Percentiles rank a stretch among this genome's conserved stretches.
Conservation (phyloP, 2,113 vertebrate species). For the Isurus oxyrinchus region DNA sequence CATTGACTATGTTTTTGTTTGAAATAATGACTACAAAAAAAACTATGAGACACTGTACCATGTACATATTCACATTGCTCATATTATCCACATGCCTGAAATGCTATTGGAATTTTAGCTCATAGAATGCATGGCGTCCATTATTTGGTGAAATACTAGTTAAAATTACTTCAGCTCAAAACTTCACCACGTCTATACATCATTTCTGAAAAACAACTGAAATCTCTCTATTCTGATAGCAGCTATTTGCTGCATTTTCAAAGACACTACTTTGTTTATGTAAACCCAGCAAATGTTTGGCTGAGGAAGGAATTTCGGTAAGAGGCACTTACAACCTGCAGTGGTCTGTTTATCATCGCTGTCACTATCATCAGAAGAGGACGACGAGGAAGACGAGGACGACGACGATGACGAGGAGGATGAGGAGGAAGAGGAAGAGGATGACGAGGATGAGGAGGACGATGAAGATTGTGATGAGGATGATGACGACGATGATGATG, state of each 20-base stretch:
- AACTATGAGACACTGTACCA: background rate
- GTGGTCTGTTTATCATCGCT: slow-evolving; percentile 59
- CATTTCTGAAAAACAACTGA: background rate
- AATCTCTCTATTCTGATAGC: background rate
- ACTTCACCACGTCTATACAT: no score
- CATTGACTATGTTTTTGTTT: background rate
- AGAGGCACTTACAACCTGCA: slow-evolving; percentile 13
- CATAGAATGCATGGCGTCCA: background rate
- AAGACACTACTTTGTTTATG: background rate
- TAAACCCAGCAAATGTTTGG: background rate
- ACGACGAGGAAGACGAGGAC: slow-evolving; percentile 71
- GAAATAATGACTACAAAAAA: background rate
- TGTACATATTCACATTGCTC: background rate
- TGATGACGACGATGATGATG: slow-evolving; percentile 87
- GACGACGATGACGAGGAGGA: slow-evolving; percentile 82
- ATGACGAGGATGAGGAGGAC: slow-evolving; percentile 67
- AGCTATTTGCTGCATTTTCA: background rate
- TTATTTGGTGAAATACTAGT: background rate
- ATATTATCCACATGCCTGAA: background rate
- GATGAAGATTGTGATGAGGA: slow-evolving; percentile 83
- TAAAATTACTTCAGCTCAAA: background rate
- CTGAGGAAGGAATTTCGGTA: background rate
- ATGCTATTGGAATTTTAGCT: background rate
- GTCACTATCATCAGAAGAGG: slow-evolving; percentile 86
- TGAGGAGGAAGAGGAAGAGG: slow-evolving; percentile 84